phyloP scores from a whole-genome alignment of 2,113 vertebrate species.

The Lepisosteus oculatus region DNA sequence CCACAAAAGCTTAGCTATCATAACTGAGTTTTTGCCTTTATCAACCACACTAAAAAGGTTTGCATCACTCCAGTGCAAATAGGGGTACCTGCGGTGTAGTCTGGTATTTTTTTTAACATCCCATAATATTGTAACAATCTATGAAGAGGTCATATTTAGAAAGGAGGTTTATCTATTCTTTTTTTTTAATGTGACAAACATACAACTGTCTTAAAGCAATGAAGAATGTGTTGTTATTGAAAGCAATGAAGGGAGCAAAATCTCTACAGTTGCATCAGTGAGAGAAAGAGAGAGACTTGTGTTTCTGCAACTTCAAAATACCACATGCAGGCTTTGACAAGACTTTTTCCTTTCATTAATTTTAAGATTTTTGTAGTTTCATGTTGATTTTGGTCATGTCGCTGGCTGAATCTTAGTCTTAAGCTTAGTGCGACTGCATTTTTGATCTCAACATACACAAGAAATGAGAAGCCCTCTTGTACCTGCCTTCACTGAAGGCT shows the following conservation, averaged over 20 bases:
- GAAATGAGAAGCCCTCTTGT: conserved; percentile 5
- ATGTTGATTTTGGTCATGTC: neutral
- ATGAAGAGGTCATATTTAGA: too few relatives aligned
- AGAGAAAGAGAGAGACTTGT: neutral
- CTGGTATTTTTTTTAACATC: too few relatives aligned
- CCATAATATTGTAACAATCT: too few relatives aligned
- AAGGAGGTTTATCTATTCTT: too few relatives aligned
- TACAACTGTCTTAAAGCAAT: neutral
- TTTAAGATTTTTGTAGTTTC: neutral
- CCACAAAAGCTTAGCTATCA: too few relatives aligned
- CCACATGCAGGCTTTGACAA: neutral
- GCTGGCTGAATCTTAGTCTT: neutral
- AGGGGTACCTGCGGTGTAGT: too few relatives aligned
- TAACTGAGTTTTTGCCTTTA: too few relatives aligned
- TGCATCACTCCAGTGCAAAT: too few relatives aligned
- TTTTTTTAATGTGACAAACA: neutral
- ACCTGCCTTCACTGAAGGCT: conserved; percentile 9
- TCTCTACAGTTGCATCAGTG: neutral
- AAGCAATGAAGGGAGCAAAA: neutral
- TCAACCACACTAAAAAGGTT: too few relatives aligned
- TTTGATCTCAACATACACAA: conserved; percentile 10
- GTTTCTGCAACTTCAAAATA: too few relatives aligned
- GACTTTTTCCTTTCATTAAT: neutral
- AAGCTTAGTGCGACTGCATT: neutral
- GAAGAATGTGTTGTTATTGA: neutral